Evolutionary conservation across 2,113 vertebrate genomes (phyloP).

Genomic region (Mola mola): DNA sequence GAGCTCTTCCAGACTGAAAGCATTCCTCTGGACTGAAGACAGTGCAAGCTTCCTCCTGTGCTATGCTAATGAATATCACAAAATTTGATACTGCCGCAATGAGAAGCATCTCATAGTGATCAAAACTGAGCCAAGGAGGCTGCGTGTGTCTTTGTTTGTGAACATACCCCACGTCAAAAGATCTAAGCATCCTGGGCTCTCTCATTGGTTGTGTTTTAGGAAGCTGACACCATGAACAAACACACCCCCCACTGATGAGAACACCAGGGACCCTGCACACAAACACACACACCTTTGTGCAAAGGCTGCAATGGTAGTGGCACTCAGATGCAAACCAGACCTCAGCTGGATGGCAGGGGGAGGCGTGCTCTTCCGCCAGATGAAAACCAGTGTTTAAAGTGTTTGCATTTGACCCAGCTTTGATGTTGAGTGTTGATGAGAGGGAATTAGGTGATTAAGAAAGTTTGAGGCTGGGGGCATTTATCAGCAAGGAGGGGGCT

Average conservation of each 20-base stretch:
- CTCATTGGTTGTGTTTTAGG: conserved; percentile 42
- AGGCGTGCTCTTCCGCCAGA: conserved; percentile 10
- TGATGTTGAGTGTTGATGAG: conserved; percentile 31
- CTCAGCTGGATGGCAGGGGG: conserved; percentile 15
- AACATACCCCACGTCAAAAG: neutral
- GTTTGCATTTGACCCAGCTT: conserved; percentile 17
- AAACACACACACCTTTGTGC: conserved; percentile 46
- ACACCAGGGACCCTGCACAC: no score
- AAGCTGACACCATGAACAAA: conserved; percentile 57
- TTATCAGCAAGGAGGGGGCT: neutral
- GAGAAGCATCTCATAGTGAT: neutral
- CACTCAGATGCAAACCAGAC: conserved; percentile 59
- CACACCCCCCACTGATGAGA: conserved; percentile 24
- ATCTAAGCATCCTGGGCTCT: conserved; percentile 4
- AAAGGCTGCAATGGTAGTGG: conserved; percentile 22
- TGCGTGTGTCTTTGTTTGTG: neutral
- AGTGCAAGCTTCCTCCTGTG: neutral
- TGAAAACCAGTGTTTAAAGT: conserved; percentile 1
- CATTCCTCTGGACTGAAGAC: conserved; percentile 43
- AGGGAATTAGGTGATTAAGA: neutral
- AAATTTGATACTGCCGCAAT: neutral
- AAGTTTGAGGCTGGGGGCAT: neutral
- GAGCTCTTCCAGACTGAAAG: conserved; percentile 34
- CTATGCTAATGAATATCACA: neutral
- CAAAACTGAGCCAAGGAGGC: neutral